These are phyloP conservation scores for Glyphotaelius pellucidus DNA, from an alignment of 2,888 invertebrate species.

Conservation along the genomic window DNA sequence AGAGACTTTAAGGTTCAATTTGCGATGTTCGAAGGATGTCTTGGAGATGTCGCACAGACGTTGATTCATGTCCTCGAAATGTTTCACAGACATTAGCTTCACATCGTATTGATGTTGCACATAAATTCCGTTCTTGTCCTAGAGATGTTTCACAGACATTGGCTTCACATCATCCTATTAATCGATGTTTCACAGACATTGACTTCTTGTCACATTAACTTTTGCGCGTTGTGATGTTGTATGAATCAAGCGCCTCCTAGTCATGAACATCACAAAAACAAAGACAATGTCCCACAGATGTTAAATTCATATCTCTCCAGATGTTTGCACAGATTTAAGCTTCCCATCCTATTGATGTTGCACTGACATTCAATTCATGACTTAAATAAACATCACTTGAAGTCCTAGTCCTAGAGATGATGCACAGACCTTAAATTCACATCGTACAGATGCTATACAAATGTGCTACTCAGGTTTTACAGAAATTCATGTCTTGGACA, in stretches of 20 bases:
- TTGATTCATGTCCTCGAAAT: background rate
- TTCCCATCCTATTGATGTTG: background rate
- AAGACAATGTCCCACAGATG: background rate
- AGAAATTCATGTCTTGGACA: background rate
- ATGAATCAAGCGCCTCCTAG: background rate
- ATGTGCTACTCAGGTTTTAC: background rate
- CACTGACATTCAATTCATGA: background rate
- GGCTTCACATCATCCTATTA: background rate
- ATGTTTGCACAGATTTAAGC: background rate
- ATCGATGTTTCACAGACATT: background rate
- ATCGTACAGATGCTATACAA: background rate
- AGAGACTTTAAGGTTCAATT: constrained; percentile 5
- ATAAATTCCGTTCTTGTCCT: too few relatives aligned
- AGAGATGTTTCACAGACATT: too few relatives aligned
- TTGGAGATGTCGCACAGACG: background rate
- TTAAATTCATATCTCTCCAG: background rate
- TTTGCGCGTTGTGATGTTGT: background rate
- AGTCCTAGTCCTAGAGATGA: background rate
- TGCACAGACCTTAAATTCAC: background rate
- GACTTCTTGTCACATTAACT: background rate
- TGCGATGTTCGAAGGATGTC: background rate
- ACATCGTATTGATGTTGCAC: background rate
- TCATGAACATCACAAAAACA: background rate
- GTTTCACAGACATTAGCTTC: background rate
- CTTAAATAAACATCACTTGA: background rate